Percentiles rank a stretch among this genome's conserved stretches.
phyloP scores from a whole-genome alignment of 2,888 invertebrate genomes.

The Diaperis boleti region DNA sequence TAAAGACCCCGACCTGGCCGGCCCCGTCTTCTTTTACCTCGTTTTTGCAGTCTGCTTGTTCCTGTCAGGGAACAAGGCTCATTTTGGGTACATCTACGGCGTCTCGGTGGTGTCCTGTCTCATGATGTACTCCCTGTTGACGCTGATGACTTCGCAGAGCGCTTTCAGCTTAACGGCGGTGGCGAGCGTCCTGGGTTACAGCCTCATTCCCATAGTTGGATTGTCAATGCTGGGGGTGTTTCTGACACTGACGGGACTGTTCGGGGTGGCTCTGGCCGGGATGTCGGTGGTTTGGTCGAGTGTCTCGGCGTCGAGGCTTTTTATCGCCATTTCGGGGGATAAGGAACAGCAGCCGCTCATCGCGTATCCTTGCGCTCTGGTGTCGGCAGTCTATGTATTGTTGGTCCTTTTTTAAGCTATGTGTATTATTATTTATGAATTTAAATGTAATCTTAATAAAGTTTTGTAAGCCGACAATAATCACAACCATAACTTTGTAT shows the following conservation, averaged over 20 bases:
- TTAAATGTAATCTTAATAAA: no score
- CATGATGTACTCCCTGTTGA: constrained; percentile 87
- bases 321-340: constrained; percentile 91
- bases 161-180: constrained; percentile 84
- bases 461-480: no score
- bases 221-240: constrained; percentile 85
- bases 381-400: constrained; percentile 93
- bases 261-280: constrained; percentile 77
- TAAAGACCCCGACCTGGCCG: constrained; percentile 90
- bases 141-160: constrained; percentile 79
- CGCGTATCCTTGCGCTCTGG: constrained; percentile 92
- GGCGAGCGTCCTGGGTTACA: constrained; percentile 92
- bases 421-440: neutral
- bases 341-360: constrained; percentile 86
- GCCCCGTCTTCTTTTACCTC: constrained; percentile 91
- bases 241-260: constrained; percentile 78
- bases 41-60: constrained; percentile 76
- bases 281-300: constrained; percentile 89
- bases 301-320: constrained; percentile 90
- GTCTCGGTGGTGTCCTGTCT: constrained; percentile 90
- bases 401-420: constrained; percentile 83
- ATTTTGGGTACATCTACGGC: constrained; percentile 95
- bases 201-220: constrained; percentile 91
- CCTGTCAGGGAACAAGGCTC: constrained; percentile 82
- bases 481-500: no score